These are phyloP conservation scores for Nesogale talazaci DNA, from an alignment of 2,113 vertebrate species.

Conservation along the genomic window DNA sequence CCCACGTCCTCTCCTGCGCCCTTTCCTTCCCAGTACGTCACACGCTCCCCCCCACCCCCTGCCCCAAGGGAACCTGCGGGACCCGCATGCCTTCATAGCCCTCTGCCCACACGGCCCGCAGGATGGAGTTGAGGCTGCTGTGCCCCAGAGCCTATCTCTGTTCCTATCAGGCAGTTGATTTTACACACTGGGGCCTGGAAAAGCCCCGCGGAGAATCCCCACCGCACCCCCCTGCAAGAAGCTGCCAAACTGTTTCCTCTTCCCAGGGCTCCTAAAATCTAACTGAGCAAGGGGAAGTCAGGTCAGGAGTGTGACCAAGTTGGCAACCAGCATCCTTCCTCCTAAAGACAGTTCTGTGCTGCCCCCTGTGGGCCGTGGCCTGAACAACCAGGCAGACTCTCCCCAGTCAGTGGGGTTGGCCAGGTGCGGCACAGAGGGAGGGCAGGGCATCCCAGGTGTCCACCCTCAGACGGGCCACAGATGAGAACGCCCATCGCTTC, in stretches of 20 bases:
- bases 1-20: neutral
- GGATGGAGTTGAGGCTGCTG: neutral
- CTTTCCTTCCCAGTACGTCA: too few relatives aligned
- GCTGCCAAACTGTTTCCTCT: neutral
- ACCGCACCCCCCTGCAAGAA: neutral
- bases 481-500: neutral
- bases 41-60: too few relatives aligned
- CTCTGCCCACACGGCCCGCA: accelerated
- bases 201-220: neutral
- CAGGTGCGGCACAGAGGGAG: too few relatives aligned
- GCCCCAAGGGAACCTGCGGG: too few relatives aligned
- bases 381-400: neutral
- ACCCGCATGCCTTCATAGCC: neutral
- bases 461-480: neutral
- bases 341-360: slow-evolving; percentile 4
- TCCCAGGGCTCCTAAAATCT: neutral
- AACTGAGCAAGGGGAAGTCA: neutral
- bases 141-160: accelerated
- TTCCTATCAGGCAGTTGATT: neutral
- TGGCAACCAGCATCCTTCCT: accelerated
- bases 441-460: too few relatives aligned
- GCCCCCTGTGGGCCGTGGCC: slow-evolving; percentile 1
- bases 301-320: neutral
- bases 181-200: neutral
- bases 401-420: too few relatives aligned